Conservation (phyloP, 2,797 vertebrate species). For the Dendrocincla tyrannina region DNA sequence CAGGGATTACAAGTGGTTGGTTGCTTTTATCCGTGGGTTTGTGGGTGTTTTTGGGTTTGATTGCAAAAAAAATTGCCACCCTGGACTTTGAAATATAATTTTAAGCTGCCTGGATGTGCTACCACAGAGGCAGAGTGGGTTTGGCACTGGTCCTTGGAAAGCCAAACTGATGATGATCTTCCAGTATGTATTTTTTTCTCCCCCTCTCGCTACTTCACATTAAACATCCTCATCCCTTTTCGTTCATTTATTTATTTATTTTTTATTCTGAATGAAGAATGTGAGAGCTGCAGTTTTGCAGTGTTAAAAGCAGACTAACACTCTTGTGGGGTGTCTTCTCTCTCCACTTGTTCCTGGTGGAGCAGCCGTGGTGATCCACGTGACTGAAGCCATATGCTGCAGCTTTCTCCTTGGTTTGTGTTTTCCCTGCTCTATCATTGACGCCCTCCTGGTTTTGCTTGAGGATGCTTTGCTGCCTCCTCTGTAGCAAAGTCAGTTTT, state of each 20-base stretch:
- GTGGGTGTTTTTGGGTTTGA: not conserved
- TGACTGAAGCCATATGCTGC: not conserved
- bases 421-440: not conserved
- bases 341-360: not conserved
- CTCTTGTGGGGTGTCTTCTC: not conserved
- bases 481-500: not conserved
- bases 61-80: not conserved
- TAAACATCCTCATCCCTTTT: not conserved
- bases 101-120: not conserved
- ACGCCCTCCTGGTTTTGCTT: not conserved
- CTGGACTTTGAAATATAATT: not conserved
- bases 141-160: not conserved
- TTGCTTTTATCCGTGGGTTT: not conserved
- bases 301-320: constrained; percentile 29
- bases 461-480: not conserved
- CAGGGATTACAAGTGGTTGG: not conserved
- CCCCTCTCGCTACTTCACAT: not conserved
- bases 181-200: not conserved
- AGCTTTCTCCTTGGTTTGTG: not conserved
- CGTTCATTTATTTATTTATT: not conserved
- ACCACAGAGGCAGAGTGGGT: no score
- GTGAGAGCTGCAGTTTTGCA: not conserved
- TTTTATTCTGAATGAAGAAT: not conserved
- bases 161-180: not conserved
- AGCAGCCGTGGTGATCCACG: fast-evolving